Base-by-base conservation (phyloP, 2,888 invertebrate species). In the Leptarthrus brevirostris region DNA sequence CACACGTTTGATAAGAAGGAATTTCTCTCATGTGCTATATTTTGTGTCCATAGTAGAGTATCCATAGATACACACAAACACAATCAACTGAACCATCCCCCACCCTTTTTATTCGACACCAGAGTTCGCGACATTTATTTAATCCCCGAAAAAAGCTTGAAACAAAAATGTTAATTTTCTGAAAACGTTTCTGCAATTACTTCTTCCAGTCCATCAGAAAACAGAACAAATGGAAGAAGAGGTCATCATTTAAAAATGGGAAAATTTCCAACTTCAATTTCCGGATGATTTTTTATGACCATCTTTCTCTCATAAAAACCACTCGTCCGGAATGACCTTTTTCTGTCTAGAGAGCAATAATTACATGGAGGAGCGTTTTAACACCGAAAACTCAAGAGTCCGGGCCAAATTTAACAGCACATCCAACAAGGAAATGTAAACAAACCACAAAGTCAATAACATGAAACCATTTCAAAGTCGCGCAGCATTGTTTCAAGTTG, bases 391-490 rank as follows among this genome's bases (percentile, higher is more conserved):
- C n/a, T 26, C 30, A 49, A 49, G 10, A 14, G 10, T 18, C 12
- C 8, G 18, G 16, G 3, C n/a, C 8, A 58, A 58, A 20, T 58
- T 58, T 36, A 26, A 36, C 36, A 58, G n/a, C 34, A 58, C 58
- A 58, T 36, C 58, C 34, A 58, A 36, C 40, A 14, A 16, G 18
- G 36, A 14, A 58, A 58, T 58, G 58, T 22, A 36, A 58, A 58
- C 58, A 40, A 58, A 58, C 58, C 34, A 1, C 58, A 58, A 58
- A 58, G 58, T 58, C 58, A 58, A 58, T 58, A 36, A 26, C 56
- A 58, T 58, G 12, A 58, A 58, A 40, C 58, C 20, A 58, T 58
- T 58, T 58, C 58, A 58, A 58, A 58, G 36, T 58, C 36, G 58
- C 20, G 58, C 34, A 58, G 40, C 40, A 40, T 40, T 40, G 8